Conservation (phyloP, 2,888 invertebrate genomes). For the Rhagonycha lutea region DNA sequence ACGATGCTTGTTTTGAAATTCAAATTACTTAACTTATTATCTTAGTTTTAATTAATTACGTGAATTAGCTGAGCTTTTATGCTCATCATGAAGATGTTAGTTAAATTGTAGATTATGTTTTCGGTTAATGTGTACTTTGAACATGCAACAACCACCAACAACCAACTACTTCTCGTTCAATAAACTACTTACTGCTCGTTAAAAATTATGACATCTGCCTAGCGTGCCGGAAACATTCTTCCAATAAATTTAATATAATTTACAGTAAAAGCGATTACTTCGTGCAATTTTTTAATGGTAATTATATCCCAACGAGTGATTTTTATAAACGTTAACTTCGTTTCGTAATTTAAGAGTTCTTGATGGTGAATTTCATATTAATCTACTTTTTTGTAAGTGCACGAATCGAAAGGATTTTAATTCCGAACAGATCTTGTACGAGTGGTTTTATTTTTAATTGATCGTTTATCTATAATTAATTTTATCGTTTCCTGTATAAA, state of each 20-base stretch:
- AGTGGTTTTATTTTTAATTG: background rate
- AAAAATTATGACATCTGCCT: background rate
- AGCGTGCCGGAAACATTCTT: background rate
- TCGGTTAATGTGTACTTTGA: background rate
- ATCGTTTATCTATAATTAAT: background rate
- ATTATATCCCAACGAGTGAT: background rate
- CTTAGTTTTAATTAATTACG: background rate
- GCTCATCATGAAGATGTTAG: background rate
- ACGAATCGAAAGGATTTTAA: background rate
- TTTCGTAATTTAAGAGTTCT: background rate
- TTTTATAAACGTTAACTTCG: background rate
- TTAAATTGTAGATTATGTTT: background rate
- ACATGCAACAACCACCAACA: background rate
- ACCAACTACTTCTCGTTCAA: background rate
- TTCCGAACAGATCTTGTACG: background rate
- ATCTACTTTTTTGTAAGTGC: background rate
- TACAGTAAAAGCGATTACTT: background rate
- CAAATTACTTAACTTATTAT: background rate
- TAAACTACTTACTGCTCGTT: background rate
- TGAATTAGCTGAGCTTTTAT: background rate
- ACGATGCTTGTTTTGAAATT: background rate
- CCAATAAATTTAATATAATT: background rate
- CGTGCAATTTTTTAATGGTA: background rate
- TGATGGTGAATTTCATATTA: background rate
- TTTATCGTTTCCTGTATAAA: background rate